Conservation (phyloP, 2,797 vertebrate genomes). For the Anniella stebbinsi region DNA sequence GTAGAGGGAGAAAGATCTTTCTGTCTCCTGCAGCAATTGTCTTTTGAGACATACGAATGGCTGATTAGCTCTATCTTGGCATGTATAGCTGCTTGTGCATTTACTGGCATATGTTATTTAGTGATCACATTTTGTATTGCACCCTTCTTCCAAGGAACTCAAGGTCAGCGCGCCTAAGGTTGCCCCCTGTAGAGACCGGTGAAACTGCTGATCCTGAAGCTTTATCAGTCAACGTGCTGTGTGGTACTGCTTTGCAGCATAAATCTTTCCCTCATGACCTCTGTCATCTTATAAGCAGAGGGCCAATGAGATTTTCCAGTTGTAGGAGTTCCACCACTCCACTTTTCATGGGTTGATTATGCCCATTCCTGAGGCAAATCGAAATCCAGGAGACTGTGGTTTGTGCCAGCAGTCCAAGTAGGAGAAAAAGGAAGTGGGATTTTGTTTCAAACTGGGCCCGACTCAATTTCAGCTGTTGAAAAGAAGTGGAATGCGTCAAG, state of each 20-base stretch:
- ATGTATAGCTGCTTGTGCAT: background rate
- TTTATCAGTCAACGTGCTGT: background rate
- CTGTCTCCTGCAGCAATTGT: slow-evolving; percentile 1
- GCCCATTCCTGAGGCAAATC: background rate
- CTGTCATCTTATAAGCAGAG: background rate
- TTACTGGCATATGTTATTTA: background rate
- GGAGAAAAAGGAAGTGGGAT: background rate
- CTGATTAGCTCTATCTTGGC: slow-evolving; percentile 7
- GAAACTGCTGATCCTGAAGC: background rate
- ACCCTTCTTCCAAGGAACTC: background rate
- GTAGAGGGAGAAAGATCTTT: slow-evolving; percentile 32
- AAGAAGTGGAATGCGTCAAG: background rate
- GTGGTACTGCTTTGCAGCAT: background rate
- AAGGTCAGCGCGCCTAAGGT: slow-evolving; percentile 40
- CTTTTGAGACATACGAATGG: background rate
- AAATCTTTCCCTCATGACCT: background rate
- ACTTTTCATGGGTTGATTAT: background rate
- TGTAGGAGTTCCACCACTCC: background rate
- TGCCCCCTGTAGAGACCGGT: background rate
- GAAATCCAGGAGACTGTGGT: background rate
- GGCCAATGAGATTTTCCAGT: background rate
- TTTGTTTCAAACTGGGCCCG: background rate
- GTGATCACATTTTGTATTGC: background rate
- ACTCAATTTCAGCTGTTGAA: background rate
- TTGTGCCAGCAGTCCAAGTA: background rate